Percentiles rank a stretch among this genome's conserved stretches.
These are phyloP conservation scores for Kryptolebias ocellatus DNA, from an alignment of 2,797 vertebrate species.

Conservation along the genomic window DNA sequence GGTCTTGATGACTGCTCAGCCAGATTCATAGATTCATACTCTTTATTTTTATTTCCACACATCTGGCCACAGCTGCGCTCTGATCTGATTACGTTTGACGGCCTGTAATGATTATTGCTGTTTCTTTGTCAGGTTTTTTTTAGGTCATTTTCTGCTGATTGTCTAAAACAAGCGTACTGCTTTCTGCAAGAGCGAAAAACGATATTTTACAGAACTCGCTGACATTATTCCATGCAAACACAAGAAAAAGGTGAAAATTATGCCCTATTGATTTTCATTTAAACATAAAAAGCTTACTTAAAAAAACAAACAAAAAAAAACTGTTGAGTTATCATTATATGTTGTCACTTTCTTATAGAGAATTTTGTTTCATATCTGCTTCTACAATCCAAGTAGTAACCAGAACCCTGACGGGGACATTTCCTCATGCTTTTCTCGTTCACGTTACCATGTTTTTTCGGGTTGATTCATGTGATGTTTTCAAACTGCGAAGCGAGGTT, in stretches of 20 bases:
- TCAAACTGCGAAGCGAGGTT: slow-evolving; percentile 19
- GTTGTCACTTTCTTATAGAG: neutral
- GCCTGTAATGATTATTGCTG: slow-evolving; percentile 30
- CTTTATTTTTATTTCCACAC: neutral
- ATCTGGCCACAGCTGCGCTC: neutral
- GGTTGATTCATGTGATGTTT: neutral
- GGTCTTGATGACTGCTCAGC: neutral
- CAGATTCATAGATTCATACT: slow-evolving; percentile 18
- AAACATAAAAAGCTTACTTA: neutral
- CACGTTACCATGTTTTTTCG: neutral
- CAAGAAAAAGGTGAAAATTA: neutral
- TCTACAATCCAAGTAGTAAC: neutral
- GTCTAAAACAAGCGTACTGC: slow-evolving; percentile 19
- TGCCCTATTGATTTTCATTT: slow-evolving; percentile 7
- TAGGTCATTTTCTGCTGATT: slow-evolving; percentile 39
- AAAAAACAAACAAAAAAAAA: too few relatives aligned
- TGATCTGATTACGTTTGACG: too few relatives aligned
- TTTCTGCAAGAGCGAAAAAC: slow-evolving; percentile 25
- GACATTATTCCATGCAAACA: neutral
- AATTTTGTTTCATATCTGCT: neutral
- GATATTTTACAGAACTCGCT: slow-evolving; percentile 2
- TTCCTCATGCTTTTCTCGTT: slow-evolving; percentile 1
- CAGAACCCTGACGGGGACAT: slow-evolving; percentile 1
- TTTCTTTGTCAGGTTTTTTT: slow-evolving; percentile 28
- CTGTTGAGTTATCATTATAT: neutral